Percentiles rank a stretch among this genome's conserved stretches.
Conservation (phyloP, 2,888 invertebrate species). For the Ormyrus nitidulus region DNA sequence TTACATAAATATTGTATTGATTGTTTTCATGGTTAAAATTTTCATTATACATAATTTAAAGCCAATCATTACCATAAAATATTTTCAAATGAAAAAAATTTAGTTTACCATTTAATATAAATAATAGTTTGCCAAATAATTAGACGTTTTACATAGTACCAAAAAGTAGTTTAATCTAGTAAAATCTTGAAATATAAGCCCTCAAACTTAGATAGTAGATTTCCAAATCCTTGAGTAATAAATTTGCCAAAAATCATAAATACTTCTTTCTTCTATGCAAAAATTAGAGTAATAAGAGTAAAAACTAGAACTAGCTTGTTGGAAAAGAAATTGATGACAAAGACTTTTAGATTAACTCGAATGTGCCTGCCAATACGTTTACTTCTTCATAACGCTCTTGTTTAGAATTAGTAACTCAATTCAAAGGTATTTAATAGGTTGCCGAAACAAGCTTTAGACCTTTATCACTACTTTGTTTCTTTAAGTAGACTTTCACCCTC, state of each 20-base stretch:
- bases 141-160: conserved; percentile 51
- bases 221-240: conserved; percentile 61
- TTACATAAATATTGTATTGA: conserved; percentile 49
- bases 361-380: conserved; percentile 75
- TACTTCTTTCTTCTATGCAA: conserved; percentile 56
- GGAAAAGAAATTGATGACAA: conserved; percentile 51
- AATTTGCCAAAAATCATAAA: conserved; percentile 60
- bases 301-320: conserved; percentile 55
- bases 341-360: conserved; percentile 71
- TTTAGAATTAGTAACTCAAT: conserved; percentile 69
- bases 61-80: conserved; percentile 10
- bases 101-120: conserved; percentile 39
- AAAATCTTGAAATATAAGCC: conserved; percentile 38
- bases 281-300: conserved; percentile 57
- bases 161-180: conserved; percentile 52
- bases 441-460: conserved; percentile 11
- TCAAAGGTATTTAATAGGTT: conserved; percentile 70
- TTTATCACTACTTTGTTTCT: conserved; percentile 16
- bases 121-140: conserved; percentile 43
- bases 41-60: conserved; percentile 49
- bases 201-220: conserved; percentile 58
- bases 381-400: conserved; percentile 73
- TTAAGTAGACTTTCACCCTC: conserved; percentile 25
- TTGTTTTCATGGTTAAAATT: conserved; percentile 54
- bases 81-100: conserved; percentile 1